A percentile compares a stretch with the other conserved stretches of the same genome.
Conservation (phyloP, 2,888 invertebrate species). For the Eristalis arbustorum region DNA sequence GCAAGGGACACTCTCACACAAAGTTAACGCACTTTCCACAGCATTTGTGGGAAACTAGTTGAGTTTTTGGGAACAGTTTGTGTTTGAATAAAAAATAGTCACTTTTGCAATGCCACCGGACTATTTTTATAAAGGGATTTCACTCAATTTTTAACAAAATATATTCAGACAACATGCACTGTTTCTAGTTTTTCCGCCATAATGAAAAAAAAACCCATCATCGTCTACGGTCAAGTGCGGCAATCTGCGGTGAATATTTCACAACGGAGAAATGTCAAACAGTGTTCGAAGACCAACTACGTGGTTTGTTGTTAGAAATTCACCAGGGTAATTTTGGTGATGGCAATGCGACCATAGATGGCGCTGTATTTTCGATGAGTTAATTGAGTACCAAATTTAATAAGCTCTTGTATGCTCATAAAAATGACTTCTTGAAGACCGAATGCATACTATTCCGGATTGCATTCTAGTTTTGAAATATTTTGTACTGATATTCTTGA, state of each 20-base stretch:
- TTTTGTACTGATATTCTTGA: too few species aligned
- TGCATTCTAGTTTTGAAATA: too few species aligned
- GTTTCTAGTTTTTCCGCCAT: constrained; percentile 61
- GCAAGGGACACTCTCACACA: not conserved
- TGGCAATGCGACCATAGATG: not conserved
- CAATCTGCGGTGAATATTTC: constrained; percentile 27
- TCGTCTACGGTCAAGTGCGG: constrained; percentile 56
- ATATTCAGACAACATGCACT: constrained; percentile 48
- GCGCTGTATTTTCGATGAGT: not conserved
- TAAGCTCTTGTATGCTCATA: too few species aligned
- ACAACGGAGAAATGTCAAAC: constrained; percentile 48
- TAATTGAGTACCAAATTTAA: not conserved
- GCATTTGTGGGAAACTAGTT: constrained; percentile 13
- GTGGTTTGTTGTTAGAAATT: not conserved
- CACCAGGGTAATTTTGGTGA: not conserved
- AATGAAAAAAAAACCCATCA: constrained; percentile 41
- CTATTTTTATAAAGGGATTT: constrained; percentile 18
- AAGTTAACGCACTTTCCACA: constrained; percentile 19
- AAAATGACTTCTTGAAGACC: too few species aligned
- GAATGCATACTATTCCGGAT: too few species aligned
- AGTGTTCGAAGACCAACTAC: constrained; percentile 35
- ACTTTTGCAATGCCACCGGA: not conserved
- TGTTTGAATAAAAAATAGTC: not conserved
- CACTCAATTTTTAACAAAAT: constrained; percentile 30
- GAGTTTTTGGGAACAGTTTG: not conserved